Evolutionary conservation across 2,797 vertebrate genomes (phyloP), one percentile per base, ranked within the genome.

Genomic region (Oryzias dopingdopingensis): DNA sequence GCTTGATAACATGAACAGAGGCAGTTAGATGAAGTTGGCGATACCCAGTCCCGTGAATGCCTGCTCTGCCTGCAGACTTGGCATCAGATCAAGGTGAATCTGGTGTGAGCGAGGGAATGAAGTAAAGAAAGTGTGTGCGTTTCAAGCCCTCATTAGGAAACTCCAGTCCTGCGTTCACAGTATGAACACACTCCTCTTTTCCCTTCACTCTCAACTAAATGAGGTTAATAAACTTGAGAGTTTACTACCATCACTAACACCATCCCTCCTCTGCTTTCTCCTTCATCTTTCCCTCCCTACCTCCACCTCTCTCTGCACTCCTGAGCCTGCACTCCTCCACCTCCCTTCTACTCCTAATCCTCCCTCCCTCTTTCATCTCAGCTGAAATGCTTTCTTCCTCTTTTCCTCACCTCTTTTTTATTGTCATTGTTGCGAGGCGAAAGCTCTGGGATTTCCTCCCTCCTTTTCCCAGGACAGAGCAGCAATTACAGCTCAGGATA

Each of bases 161-260:
- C 85, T 86, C 82, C 81, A 92, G 86, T 91, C 88, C 86, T 83
- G 69, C 81, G 42, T 72, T 90, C 68, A 86, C 81, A 82, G 80
- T 92, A 93, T 94, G 93, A 91, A 93, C 92, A 89, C 91, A 77
- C 87, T 86, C 18, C 86, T 91, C 91, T 69, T 83, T 87, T 89
- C 90, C 79, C 86, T 83, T 86, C 89, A 83, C 87, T 78, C 79
- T 77, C 91, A 88, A 86, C 90, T 92, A 92, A 88, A 89, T 90
- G 90, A 93, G 86, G 92, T 95, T 94, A 95, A 94, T 95, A 95
- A 95, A 72, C 91, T 92, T 88, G 86, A 94, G 89, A 91, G 91
- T 96, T 95, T 95, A 95, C 92, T 89, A 86, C 80, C 86, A 86
- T 82, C 85, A 84, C 82, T 76, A 63, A 69, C 81, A 66, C 79